Evolutionary conservation across 2,797 vertebrate species (phyloP), one percentile per base, ranked within the genome.

Genomic region (Tinamus major): DNA sequence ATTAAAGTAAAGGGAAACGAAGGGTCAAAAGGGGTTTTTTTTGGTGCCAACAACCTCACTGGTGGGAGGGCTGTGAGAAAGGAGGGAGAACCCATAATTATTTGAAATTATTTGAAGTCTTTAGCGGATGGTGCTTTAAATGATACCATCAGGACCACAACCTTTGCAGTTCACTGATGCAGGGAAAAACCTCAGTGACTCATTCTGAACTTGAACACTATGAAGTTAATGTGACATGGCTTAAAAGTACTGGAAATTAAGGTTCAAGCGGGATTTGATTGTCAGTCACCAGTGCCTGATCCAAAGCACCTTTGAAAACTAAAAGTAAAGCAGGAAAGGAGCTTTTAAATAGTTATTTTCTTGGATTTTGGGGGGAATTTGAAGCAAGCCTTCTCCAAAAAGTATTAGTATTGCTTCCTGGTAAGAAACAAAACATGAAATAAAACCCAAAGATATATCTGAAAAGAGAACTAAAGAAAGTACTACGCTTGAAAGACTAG

Each of bases 391-490:
- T 86, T 55, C 23, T 39, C n/a, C 49, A 35, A 51, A 67, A 87
- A 55, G 24, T 27, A 79, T 59, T 53, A 55, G 29, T 15, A 51
- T 9, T 3, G 20, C 10, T 87, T 83, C 75, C 41, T 53, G 8
- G 49, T 51, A 75, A 79, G 53, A 81, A 89, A 79, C 48, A 68
- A 67, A 79, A 70, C 21, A 70, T 1, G 4, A 87, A 84, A 84
- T 75, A 65, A 88, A 96, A 53, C 21, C 61, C 55, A 68, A 90
- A 93, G 39, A 83, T 56, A 91, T 4, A 77, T 85, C n/a, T 64
- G 56, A 62, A 97, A 87, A 58, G 13, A 93, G 33, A 69, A 91
- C 69, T 78, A 55, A 63, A 95, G 39, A 69, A 78, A 85, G 75
- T 8, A 94, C 94, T 33, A 59, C 24, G 69, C 81, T 89, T 64